Percentiles rank a stretch among this genome's conserved stretches.
These are phyloP conservation scores for Noctua pronuba DNA, from an alignment of 2,888 invertebrate genomes.

Conservation along the genomic window DNA sequence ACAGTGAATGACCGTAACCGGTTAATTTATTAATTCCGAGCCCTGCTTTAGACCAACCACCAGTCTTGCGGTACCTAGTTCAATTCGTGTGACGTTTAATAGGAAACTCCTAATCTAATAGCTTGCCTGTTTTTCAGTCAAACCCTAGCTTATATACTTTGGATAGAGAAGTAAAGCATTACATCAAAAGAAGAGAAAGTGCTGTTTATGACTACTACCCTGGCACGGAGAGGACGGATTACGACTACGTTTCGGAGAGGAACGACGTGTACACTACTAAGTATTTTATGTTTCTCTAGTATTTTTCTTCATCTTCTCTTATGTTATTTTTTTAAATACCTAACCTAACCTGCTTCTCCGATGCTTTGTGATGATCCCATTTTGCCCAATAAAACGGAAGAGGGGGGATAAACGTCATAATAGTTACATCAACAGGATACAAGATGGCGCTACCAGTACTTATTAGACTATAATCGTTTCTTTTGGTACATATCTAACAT, in stretches of 20 bases:
- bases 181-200: constrained; percentile 66
- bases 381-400: neutral
- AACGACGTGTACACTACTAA: constrained; percentile 74
- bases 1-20: no score
- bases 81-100: no score
- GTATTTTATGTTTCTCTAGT: constrained; percentile 64
- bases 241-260: constrained; percentile 78
- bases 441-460: no score
- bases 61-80: no score
- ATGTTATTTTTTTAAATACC: neutral
- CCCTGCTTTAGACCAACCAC: no score
- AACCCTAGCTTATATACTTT: constrained; percentile 66
- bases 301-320: neutral
- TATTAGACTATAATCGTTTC: no score
- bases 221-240: constrained; percentile 75
- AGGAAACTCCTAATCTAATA: neutral
- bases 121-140: constrained; percentile 50
- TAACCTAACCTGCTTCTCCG: neutral
- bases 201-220: constrained; percentile 74
- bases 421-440: no score
- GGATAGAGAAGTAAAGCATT: constrained; percentile 67
- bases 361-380: neutral
- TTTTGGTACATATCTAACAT: no score
- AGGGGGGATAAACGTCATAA: no score
- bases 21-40: no score